Percentiles rank a stretch among this genome's conserved stretches.
These are phyloP conservation scores for Mesembrinibis cayennensis DNA, from an alignment of 2,113 vertebrate species.

Conservation along the genomic window DNA sequence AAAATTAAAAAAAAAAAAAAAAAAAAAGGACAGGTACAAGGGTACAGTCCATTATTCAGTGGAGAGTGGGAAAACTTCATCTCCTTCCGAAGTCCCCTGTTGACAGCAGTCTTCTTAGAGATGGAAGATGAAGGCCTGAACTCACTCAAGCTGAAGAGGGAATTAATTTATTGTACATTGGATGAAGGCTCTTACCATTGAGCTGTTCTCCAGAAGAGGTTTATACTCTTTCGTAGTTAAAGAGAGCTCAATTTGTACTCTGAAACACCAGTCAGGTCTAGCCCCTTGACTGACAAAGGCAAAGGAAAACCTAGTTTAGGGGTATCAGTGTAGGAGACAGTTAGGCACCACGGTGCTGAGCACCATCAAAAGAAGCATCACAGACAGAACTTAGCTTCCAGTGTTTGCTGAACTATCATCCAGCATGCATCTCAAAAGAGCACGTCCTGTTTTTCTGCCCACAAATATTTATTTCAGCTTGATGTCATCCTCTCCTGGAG, in stretches of 20 bases:
- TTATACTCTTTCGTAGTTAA: background rate
- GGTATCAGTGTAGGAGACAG: background rate
- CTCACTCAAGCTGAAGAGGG: background rate
- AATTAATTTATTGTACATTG: background rate
- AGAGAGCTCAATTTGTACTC: background rate
- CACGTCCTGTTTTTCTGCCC: background rate
- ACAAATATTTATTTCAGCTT: background rate
- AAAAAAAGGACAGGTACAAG: background rate
- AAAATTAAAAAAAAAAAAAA: background rate
- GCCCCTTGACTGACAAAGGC: background rate
- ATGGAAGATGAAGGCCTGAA: background rate
- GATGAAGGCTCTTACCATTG: background rate
- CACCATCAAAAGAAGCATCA: background rate
- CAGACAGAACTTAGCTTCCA: background rate
- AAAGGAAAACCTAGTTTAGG: background rate
- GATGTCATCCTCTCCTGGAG: background rate
- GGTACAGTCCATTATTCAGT: background rate
- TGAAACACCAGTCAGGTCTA: background rate
- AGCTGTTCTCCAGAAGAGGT: background rate
- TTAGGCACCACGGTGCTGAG: background rate
- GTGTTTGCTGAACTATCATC: background rate
- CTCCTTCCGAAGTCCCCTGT: background rate
- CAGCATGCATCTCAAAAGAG: background rate
- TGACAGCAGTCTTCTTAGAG: background rate
- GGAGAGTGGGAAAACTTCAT: background rate